A percentile compares a stretch with the other conserved stretches of the same genome.
phyloP scores from a whole-genome alignment of 1,140 invertebrate genomes.

The Ephestia elutella region DNA sequence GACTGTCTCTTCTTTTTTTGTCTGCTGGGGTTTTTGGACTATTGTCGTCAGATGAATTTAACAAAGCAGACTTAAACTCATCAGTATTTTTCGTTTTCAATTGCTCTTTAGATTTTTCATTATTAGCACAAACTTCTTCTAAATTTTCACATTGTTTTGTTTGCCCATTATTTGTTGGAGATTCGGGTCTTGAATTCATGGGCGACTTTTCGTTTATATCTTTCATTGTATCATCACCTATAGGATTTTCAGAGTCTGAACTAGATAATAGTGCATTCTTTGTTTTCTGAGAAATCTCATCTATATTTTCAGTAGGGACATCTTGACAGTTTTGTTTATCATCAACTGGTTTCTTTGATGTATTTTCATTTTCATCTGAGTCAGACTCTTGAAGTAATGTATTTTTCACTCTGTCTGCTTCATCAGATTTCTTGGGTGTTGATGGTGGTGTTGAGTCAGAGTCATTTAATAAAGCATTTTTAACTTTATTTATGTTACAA shows the following conservation, averaged over 20 bases:
- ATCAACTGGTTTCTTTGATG: not conserved
- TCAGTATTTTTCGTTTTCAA: conserved; percentile 12
- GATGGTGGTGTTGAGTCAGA: conserved; percentile 40
- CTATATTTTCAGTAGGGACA: not conserved
- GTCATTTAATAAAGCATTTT: conserved; percentile 31
- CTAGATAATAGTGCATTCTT: conserved; percentile 4
- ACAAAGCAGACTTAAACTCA: conserved; percentile 21
- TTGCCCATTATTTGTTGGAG: not conserved
- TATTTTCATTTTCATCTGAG: not conserved
- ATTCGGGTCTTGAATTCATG: not conserved
- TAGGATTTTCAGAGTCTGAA: conserved; percentile 2
- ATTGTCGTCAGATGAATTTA: conserved; percentile 28
- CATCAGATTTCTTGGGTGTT: not conserved
- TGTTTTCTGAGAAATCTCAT: not conserved
- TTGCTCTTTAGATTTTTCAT: not conserved
- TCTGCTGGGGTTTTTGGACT: conserved; percentile 19
- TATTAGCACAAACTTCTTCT: conserved; percentile 14
- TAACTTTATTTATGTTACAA: conserved; percentile 17
- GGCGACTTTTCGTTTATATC: not conserved
- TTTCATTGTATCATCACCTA: not conserved
- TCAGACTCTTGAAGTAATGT: conserved; percentile 3
- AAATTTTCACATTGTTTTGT: not conserved
- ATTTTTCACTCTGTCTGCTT: not conserved
- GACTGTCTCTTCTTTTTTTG: conserved; percentile 24
- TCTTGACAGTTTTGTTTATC: not conserved